Evolutionary conservation across 1,140 invertebrate species (phyloP), one percentile per base, ranked within the genome.

Genomic region (Galleria mellonella): DNA sequence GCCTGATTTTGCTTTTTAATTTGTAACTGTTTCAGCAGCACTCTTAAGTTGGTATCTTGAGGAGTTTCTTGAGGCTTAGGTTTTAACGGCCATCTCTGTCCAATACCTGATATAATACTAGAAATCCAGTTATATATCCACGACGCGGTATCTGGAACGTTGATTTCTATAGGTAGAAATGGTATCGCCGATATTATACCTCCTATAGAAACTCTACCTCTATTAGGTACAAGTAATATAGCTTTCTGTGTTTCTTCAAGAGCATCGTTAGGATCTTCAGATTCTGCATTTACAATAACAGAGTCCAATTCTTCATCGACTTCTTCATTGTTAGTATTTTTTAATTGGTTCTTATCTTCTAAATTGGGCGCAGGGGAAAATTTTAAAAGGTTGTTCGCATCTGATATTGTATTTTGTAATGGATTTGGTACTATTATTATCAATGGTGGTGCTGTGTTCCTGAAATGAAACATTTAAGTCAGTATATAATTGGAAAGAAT

Each of bases 111-210:
- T 43, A 82, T 73, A 0, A 82, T 74, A 13, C 66, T 48, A 0
- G 66, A 42, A 13, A 83, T 79, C 4, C 75, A 75, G 55, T 75
- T 72, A 31, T 71, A 83, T 6, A 75, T 71, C 70, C 79, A 77
- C 3, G 65, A 61, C 28, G 87, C 71, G 0, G 79, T 68, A 42
- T 86, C 81, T 32, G 87, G 87, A 0, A 88, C 83, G 43, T 88
- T 87, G 1, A 88, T 74, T 63, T 87, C 78, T 32, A 87, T 73
- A 6, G 87, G 87, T 7, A 87, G 45, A 38, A 78, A 87, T 0
- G 86, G 83, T 10, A 87, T 81, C 1, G 67, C 49, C 0, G 65
- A 69, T 27, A 88, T 83, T 0, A 87, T 52, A 9, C 52, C 61
- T 11, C 73, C 75, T 6, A 86, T 72, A 6, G 62, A 71, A 13